Percentiles rank a stretch among this genome's conserved stretches.
These are phyloP conservation scores for Abrostola triplasia DNA, from an alignment of 2,888 invertebrate genomes.

Conservation along the genomic window DNA sequence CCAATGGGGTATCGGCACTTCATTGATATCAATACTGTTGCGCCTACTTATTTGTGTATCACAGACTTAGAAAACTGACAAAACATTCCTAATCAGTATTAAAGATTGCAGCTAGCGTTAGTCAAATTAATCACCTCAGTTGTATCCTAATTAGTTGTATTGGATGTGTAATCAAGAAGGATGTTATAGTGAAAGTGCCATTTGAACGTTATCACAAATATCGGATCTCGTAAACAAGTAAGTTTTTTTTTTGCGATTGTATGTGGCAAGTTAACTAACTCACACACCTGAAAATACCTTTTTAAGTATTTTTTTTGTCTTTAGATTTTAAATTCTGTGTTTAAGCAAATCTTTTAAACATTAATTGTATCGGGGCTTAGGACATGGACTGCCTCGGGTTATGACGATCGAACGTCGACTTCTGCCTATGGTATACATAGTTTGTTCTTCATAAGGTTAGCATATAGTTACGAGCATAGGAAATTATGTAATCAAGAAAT, in stretches of 20 bases:
- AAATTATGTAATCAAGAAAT: too few species aligned
- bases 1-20: slow-evolving; percentile 67
- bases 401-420: neutral
- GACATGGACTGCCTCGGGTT: neutral
- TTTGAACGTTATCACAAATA: slow-evolving; percentile 43
- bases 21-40: slow-evolving; percentile 58
- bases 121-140: neutral
- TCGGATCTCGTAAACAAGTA: slow-evolving; percentile 51
- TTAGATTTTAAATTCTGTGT: too few species aligned
- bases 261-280: too few species aligned
- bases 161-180: slow-evolving; percentile 19
- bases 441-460: too few species aligned
- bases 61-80: neutral
- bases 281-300: too few species aligned
- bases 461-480: too few species aligned
- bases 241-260: slow-evolving; percentile 18
- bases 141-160: too few species aligned
- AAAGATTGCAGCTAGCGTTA: too few species aligned
- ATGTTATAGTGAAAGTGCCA: slow-evolving; percentile 39
- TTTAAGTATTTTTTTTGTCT: too few species aligned
- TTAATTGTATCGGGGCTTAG: neutral
- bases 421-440: neutral
- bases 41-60: neutral
- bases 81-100: too few species aligned
- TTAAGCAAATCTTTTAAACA: too few species aligned